Conservation (phyloP, 2,797 vertebrate genomes). For the Enteromius radiatus region DNA sequence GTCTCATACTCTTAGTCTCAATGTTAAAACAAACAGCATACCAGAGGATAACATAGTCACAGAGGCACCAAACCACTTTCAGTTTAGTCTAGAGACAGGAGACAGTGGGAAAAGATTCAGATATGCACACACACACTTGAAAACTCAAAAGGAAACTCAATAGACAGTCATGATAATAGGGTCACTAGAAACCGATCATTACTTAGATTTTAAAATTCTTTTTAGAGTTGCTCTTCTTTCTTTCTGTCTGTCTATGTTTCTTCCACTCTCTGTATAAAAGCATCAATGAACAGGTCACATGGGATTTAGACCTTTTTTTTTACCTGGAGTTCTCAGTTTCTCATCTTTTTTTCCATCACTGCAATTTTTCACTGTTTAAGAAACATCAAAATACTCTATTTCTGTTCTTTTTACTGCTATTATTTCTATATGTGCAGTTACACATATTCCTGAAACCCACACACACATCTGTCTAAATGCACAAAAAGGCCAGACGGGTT, state of each 20-base stretch:
- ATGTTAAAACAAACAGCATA: conserved; percentile 50
- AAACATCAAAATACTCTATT: conserved; percentile 15
- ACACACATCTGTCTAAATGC: conserved; percentile 22
- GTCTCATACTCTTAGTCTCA: conserved; percentile 27
- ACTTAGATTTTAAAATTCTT: neutral
- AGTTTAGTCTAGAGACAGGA: conserved; percentile 49
- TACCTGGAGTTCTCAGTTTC: neutral
- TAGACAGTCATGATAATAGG: conserved; percentile 9
- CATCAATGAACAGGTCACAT: conserved; percentile 33
- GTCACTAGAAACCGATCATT: conserved; percentile 3
- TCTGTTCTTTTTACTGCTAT: neutral
- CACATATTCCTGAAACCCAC: neutral
- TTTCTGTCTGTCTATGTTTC: neutral
- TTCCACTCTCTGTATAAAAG: conserved; percentile 1
- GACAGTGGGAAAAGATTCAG: conserved; percentile 20
- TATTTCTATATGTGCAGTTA: conserved; percentile 8
- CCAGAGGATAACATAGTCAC: conserved; percentile 43
- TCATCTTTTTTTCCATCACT: neutral
- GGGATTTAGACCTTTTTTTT: conserved; percentile 12
- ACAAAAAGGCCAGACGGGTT: conserved; percentile 37
- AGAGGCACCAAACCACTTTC: conserved; percentile 46
- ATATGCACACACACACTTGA: neutral
- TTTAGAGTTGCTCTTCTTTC: neutral
- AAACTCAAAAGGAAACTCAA: conserved; percentile 8
- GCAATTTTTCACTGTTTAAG: conserved; percentile 17